Base-by-base conservation (phyloP, 1,140 invertebrate species). In the Drosophila azteca region DNA sequence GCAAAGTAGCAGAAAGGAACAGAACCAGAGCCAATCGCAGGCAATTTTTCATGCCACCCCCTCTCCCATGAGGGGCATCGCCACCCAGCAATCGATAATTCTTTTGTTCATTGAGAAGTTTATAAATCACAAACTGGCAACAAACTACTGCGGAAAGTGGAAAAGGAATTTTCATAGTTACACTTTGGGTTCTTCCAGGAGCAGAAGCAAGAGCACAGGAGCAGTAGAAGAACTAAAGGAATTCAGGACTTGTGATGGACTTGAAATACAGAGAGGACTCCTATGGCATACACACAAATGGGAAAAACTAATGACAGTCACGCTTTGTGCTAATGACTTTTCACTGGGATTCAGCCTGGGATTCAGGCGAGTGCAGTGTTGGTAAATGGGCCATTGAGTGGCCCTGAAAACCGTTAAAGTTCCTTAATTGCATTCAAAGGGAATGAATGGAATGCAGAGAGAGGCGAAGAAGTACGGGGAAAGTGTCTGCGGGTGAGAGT, bases 71-170 rank as follows among this genome's bases (percentile, higher is more conserved):
- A 1, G 17, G 17, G 17, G 17, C 17, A 48, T 22, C 2, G 13
- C 8, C 53, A 55, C 49, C 51, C 44, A 55, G 43, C 78, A 87
- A 85, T 85, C 81, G 81, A 85, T 85, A 87, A 81, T 85, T 85
- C 82, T 78, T 87, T 85, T 85, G 77, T 85, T 87, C 82, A 85
- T 85, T 85, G 81, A 85, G 81, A 77, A 87, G 81, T 85, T 87
- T 76, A 85, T 85, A 85, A 85, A 85, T 85, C 81, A 85, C 73
- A n/a, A n/a, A 9, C 31, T 35, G 31, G 31, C 73, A 53, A 58
- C 24, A 58, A 73, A 73, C 66, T 69, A 69, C 43, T 26, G 17
- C 22, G 9, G 52, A 39, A 51, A 29, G 20, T 15, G 39, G 15
- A n/a, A 24, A 35, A 9, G 66, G 66, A 55, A 69, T 69, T 73